Conservation (phyloP, 2,113 vertebrate species). For the Mystacornis crossleyi region DNA sequence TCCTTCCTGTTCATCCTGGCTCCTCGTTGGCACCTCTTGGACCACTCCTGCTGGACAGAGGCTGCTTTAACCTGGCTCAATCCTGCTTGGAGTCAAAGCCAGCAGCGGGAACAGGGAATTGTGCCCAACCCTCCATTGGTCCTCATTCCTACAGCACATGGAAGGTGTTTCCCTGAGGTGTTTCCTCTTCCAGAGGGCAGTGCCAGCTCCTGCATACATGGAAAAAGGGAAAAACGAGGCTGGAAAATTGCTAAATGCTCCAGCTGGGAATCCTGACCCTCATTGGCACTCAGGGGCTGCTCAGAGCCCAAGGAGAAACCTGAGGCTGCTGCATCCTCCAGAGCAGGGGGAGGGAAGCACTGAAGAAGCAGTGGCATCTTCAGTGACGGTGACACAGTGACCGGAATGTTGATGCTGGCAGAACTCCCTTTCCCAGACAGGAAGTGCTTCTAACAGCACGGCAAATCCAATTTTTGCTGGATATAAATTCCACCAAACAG, state of each 20-base stretch:
- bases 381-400: not conserved
- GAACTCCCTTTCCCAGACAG: not conserved
- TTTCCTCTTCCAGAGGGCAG: not conserved
- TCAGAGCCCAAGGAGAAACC: not conserved
- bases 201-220: not conserved
- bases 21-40: not conserved
- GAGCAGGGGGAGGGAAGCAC: not conserved
- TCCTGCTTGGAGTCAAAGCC: not conserved
- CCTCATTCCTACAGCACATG: not conserved
- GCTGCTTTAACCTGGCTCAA: not conserved
- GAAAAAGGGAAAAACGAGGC: not conserved
- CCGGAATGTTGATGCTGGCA: not conserved
- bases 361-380: not conserved
- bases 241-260: not conserved
- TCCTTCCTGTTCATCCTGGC: not conserved
- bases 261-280: not conserved
- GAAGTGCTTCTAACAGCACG: not conserved
- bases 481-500: not conserved
- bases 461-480: not conserved
- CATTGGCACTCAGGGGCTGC: fast-evolving
- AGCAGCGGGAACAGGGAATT: not conserved
- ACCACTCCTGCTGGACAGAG: not conserved
- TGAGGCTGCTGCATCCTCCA: not conserved
- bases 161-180: not conserved
- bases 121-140: fast-evolving